Evolutionary conservation across 2,797 vertebrate species (phyloP), one percentile per base, ranked within the genome.

Genomic region (Decapterus maruadsi): DNA sequence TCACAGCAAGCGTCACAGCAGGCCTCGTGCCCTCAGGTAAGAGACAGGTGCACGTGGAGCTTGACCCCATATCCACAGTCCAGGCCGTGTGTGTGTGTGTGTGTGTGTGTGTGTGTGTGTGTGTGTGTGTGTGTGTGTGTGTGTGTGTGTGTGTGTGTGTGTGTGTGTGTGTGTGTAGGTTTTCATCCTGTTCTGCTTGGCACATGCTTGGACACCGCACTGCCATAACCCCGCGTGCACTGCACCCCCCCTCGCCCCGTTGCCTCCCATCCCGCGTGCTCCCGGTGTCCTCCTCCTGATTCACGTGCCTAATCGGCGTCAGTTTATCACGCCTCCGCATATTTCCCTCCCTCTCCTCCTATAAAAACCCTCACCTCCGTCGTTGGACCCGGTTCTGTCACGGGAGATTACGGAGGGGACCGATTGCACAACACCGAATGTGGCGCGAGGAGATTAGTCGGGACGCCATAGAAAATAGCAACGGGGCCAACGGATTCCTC

Each of bases 401-500:
- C 93, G 96, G 97, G 96, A 98, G 98, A 98, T 99, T 98, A 98
- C 95, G 96, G 96, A 6, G 31, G 87, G 97, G 97, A 97, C 97
- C 96, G 98, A 98, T 98, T 98, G 97, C 98, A 97, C 95, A 95
- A 96, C 83, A 96, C 96, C 95, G 97, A 98, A 97, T 97, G 97
- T 98, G 98, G 96, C 96, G 93, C 94, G 85, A 95, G 94, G 96
- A 98, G 97, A 99, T 99, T 99, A 99, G 97, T 95, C 34, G 68
- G 87, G 87, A 86, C 94, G 96, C 95, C 96, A 97, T 96, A 97
- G 97, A 97, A 92, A 97, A 98, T 94, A 96, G 96, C 96, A 96
- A 96, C 95, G 97, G 96, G 97, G 97, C 97, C 97, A 97, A 97
- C 96, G 96, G 96, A 98, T 97, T 97, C 97, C 98, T 98, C 96